Evolutionary conservation across 2,113 vertebrate species (phyloP), one percentile per base, ranked within the genome.

Genomic region (Pavo muticus): DNA sequence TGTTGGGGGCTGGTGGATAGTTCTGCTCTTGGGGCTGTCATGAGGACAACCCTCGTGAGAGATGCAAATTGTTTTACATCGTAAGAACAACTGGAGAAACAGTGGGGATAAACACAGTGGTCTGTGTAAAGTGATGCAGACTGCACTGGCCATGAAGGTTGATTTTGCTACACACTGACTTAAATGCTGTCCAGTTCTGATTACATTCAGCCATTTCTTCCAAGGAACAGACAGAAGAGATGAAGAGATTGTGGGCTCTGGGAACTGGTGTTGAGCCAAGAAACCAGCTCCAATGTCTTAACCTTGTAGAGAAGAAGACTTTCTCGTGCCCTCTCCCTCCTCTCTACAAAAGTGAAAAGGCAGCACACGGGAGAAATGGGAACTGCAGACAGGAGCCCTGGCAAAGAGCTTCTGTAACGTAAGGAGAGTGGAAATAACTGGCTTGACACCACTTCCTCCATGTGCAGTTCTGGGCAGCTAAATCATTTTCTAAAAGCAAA

Each of bases 401-500:
- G 57, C 61, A 75, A 86, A 87, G 40, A 95, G 40, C 65, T 78
- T 32, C 88, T 81, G 52, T 17, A 88, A 39, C 27, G 56, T 10
- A 50, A 70, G 27, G 67, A 77, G 60, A 68, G 32, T 20, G 68
- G 72, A 83, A 91, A 83, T 73, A 95, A 56, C 48, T 65, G 76
- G 72, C 64, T 95, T 78, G 69, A 94, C 47, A n/a, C 39, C 44
- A 10, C 77, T 88, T 81, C 70, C 88, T 69, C 79, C 47, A 32
- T 37, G 48, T 48, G 65, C 73, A 86, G 40, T 57, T 87, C 59
- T 84, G 68, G 78, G 89, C 87, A 87, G 70, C 45, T 95, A 90
- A 91, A 91, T 90, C 88, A 76, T 75, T 32, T 76, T 69, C 67
- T 84, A 67, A 95, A 93, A 94, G 90, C 73, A 92, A 93, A 88